phyloP scores from a whole-genome alignment of 2,113 vertebrate species.

The Labrus mixtus region DNA sequence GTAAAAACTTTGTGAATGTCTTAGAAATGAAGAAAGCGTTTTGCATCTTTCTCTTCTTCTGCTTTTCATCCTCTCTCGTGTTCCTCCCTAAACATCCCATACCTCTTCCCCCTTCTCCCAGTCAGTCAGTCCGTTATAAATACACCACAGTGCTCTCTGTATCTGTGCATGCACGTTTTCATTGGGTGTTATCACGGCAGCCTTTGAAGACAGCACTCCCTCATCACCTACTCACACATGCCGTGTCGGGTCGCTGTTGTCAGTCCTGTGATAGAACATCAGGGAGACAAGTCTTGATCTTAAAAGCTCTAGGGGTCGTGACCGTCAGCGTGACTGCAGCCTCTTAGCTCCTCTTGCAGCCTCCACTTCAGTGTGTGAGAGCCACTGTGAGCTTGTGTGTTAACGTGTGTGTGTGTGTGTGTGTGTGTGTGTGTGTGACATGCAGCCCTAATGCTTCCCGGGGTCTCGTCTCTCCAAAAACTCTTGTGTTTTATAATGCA shows the following conservation, averaged over 20 bases:
- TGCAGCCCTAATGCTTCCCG: slow-evolving; percentile 12
- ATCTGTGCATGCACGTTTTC: slow-evolving; percentile 4
- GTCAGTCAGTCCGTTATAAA: slow-evolving; percentile 20
- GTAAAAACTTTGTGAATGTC: no score
- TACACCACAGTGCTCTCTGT: slow-evolving; percentile 6
- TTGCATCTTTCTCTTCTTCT: no score
- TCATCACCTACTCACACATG: neutral
- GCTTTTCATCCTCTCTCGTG: neutral
- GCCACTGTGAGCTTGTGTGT: slow-evolving; percentile 3
- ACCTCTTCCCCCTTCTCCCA: neutral
- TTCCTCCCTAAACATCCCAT: neutral
- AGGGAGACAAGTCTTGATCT: slow-evolving; percentile 8
- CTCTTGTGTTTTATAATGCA: slow-evolving; percentile 47
- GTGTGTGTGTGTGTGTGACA: neutral
- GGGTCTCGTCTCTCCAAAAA: slow-evolving; percentile 25
- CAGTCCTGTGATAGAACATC: neutral
- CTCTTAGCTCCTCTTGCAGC: slow-evolving; percentile 16
- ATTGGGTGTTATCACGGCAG: slow-evolving; percentile 17
- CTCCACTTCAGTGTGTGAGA: slow-evolving; percentile 26
- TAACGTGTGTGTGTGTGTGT: neutral
- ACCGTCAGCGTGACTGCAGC: slow-evolving; percentile 42
- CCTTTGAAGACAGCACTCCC: slow-evolving; percentile 4
- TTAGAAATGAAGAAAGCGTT: no score
- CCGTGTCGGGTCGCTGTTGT: slow-evolving; percentile 23
- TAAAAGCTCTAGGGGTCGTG: slow-evolving; percentile 19